These are phyloP conservation scores for Chrysochloris asiatica DNA, from an alignment of 2,113 vertebrate species.

Conservation along the genomic window DNA sequence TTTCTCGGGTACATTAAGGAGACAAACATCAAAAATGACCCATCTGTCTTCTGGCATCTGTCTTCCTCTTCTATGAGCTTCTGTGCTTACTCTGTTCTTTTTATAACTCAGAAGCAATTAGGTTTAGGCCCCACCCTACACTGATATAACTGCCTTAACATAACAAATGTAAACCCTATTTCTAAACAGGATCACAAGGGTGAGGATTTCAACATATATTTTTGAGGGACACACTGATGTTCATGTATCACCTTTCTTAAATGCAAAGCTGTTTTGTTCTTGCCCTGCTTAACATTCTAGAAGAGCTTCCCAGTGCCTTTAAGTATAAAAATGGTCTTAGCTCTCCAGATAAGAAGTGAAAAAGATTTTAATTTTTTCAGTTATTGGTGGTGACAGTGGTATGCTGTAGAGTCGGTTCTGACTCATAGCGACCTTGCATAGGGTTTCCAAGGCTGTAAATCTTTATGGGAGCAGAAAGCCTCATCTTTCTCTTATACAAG, in stretches of 20 bases:
- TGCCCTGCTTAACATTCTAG: background rate
- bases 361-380: background rate
- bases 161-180: background rate
- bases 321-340: background rate
- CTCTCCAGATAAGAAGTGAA: background rate
- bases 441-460: no score
- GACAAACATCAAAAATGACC: slow-evolving; percentile 87
- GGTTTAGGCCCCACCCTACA: background rate
- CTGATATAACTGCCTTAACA: background rate
- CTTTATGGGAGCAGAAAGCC: no score
- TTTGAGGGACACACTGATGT: background rate
- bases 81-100: background rate
- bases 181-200: background rate
- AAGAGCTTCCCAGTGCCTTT: background rate
- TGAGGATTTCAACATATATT: background rate
- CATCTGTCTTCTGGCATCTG: slow-evolving; percentile 47
- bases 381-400: no score
- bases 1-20: slow-evolving; percentile 85
- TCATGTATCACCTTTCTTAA: background rate
- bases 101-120: background rate
- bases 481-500: no score
- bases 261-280: background rate
- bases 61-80: background rate
- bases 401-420: no score
- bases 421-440: no score